These are phyloP conservation scores for Syngnathus rostellatus DNA, from an alignment of 2,797 vertebrate species.

Conservation along the genomic window DNA sequence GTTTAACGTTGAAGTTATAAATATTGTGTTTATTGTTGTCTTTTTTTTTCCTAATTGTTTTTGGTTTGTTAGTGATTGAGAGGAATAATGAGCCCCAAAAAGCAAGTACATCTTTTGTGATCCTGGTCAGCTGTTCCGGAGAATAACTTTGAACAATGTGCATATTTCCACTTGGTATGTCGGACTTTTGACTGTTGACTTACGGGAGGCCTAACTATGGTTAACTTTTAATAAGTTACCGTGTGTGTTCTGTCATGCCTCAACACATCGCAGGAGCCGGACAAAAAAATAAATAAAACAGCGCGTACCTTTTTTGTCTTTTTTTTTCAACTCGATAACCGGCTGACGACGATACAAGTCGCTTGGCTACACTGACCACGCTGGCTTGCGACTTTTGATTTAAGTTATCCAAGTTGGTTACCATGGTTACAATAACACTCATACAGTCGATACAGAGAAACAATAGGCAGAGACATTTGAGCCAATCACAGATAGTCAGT, in stretches of 20 bases:
- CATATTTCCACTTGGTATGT: slow-evolving; percentile 44
- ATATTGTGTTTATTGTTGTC: too few relatives aligned
- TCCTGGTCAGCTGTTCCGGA: neutral
- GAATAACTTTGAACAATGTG: neutral
- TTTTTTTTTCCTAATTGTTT: too few relatives aligned
- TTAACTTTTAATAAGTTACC: slow-evolving; percentile 68
- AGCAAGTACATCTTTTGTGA: neutral
- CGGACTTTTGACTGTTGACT: slow-evolving; percentile 68
- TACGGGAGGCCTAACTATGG: slow-evolving; percentile 41
- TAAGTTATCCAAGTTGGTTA: neutral
- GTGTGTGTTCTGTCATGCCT: slow-evolving; percentile 27
- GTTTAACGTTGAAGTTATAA: neutral
- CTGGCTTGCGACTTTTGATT: neutral
- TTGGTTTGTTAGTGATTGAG: too few relatives aligned
- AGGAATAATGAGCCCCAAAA: too few relatives aligned
- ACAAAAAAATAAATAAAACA: neutral
- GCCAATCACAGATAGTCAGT: neutral
- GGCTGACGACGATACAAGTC: neutral
- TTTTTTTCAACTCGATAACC: neutral
- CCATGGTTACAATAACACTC: neutral
- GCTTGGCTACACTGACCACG: neutral
- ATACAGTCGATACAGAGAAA: neutral
- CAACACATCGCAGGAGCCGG: neutral
- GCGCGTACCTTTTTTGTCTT: neutral
- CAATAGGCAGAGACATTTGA: neutral